Conservation (phyloP, 2,113 vertebrate genomes). For the Spilogale gracilis region DNA sequence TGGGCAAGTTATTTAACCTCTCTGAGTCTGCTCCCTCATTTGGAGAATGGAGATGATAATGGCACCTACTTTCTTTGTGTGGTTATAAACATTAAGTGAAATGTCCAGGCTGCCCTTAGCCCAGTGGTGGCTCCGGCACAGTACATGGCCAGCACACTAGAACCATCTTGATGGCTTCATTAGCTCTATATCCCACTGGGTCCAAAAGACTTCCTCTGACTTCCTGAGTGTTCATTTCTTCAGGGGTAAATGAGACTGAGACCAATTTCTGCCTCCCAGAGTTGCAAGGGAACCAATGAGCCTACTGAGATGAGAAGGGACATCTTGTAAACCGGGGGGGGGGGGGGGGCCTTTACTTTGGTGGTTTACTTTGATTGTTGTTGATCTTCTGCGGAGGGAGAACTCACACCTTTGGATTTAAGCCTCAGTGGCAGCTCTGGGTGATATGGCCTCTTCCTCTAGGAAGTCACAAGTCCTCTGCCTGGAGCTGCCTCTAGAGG, state of each 20-base stretch:
- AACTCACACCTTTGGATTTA: background rate
- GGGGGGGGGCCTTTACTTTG: too few relatives aligned
- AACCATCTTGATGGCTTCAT: accelerated
- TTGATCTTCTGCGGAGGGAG: accelerated
- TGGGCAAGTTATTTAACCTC: background rate
- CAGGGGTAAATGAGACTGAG: background rate
- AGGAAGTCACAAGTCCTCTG: background rate
- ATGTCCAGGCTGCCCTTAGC: accelerated
- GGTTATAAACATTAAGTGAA: background rate
- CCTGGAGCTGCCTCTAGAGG: background rate
- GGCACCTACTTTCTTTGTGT: background rate
- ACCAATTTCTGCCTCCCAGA: background rate
- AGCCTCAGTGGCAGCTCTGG: background rate
- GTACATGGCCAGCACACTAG: accelerated
- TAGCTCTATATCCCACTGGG: background rate
- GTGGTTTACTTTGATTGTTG: background rate
- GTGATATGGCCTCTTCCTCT: background rate
- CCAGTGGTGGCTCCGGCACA: background rate
- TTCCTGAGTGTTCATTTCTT: background rate
- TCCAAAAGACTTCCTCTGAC: background rate
- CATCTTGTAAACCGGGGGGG: background rate
- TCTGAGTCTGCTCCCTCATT: background rate
- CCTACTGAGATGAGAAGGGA: background rate
- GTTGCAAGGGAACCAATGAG: background rate
- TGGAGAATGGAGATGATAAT: background rate